Percentiles rank a stretch among this genome's conserved stretches.
These are phyloP conservation scores for Drosophila pullipes DNA, from an alignment of 2,888 invertebrate genomes.

Conservation along the genomic window DNA sequence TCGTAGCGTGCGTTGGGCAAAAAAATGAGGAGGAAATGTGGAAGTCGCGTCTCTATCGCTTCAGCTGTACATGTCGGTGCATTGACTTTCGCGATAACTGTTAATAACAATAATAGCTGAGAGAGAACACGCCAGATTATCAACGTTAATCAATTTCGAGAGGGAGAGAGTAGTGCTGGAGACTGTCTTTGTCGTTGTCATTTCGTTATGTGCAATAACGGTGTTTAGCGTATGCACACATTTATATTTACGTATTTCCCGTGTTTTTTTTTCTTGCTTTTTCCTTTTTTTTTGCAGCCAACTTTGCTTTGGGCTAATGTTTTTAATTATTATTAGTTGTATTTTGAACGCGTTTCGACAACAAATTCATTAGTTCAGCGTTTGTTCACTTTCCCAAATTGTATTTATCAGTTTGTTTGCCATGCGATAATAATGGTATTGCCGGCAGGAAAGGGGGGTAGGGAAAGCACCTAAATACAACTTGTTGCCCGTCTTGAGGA, in stretches of 20 bases:
- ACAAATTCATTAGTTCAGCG: constrained; percentile 19
- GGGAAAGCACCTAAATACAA: constrained; percentile 35
- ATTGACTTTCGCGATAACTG: constrained; percentile 67
- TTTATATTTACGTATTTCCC: constrained; percentile 6
- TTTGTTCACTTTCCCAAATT: constrained; percentile 40
- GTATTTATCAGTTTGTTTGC: constrained; percentile 42
- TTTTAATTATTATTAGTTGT: constrained; percentile 51
- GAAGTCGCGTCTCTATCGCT: constrained; percentile 22
- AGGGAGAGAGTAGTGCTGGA: constrained; percentile 5
- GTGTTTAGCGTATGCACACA: constrained; percentile 28
- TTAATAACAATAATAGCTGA: constrained; percentile 45
- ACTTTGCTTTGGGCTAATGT: constrained; percentile 32
- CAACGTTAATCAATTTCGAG: constrained; percentile 10
- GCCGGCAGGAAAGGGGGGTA: background rate
- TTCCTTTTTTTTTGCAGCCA: background rate
- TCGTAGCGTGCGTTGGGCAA: constrained; percentile 27
- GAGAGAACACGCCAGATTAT: constrained; percentile 1
- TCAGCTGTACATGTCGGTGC: constrained; percentile 57
- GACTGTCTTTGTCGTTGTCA: constrained; percentile 1
- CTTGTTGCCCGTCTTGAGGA: constrained; percentile 51
- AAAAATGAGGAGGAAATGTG: constrained; percentile 40
- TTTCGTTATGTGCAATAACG: constrained; percentile 23
- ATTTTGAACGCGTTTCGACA: constrained; percentile 24
- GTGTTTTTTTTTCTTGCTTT: constrained; percentile 8
- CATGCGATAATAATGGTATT: constrained; percentile 36